A percentile compares a stretch with the other conserved stretches of the same genome.
These are phyloP conservation scores for Philypnodon macrostomus DNA, from an alignment of 2,797 vertebrate genomes.

Conservation along the genomic window DNA sequence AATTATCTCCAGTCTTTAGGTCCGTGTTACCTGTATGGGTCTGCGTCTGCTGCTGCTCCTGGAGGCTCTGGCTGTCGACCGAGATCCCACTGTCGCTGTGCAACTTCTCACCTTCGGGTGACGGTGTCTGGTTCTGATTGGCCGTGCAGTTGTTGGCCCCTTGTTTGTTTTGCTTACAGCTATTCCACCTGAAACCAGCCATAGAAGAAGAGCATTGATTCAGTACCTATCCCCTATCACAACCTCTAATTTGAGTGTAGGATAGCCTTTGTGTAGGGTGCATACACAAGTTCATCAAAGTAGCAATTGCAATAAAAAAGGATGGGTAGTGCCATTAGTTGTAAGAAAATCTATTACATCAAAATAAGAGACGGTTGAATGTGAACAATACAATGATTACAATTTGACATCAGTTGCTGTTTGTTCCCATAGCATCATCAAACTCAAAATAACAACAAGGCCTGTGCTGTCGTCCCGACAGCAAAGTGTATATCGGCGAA, in stretches of 20 bases:
- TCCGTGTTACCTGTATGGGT: slow-evolving; percentile 72
- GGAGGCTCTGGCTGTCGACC: slow-evolving; percentile 93
- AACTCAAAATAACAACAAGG: not conserved
- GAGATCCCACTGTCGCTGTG: slow-evolving; percentile 98
- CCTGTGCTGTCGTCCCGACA: too few species aligned
- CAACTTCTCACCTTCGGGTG: slow-evolving; percentile 93
- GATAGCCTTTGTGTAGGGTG: not conserved
- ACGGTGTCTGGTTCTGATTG: slow-evolving; percentile 88
- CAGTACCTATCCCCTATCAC: not conserved
- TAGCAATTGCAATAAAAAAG: not conserved
- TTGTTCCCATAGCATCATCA: not conserved
- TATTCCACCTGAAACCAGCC: slow-evolving; percentile 88
- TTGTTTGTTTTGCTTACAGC: slow-evolving; percentile 96
- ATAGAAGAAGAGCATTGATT: not conserved
- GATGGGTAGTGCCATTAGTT: not conserved
- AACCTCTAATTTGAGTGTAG: not conserved
- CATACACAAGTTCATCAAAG: not conserved
- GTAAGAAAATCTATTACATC: not conserved
- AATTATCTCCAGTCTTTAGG: too few species aligned
- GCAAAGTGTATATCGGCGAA: too few species aligned
- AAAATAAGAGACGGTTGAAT: not conserved
- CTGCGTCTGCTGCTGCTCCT: slow-evolving; percentile 84
- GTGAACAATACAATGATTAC: not conserved
- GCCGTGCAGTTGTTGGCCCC: slow-evolving; percentile 87
- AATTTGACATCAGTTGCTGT: not conserved